Base-by-base conservation (phyloP, 2,113 vertebrate species). In the Cathartes aura region DNA sequence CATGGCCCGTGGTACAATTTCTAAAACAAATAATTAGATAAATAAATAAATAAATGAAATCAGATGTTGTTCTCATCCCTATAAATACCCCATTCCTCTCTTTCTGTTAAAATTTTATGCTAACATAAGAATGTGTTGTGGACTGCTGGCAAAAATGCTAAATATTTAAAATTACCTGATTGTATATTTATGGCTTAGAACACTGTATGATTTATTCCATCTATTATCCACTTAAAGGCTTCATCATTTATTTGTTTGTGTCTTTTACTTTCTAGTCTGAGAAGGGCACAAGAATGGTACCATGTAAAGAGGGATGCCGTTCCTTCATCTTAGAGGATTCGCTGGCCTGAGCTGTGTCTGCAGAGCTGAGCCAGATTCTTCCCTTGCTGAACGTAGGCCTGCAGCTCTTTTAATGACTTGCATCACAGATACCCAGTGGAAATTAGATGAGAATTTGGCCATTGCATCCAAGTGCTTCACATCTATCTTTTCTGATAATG, bases 181-280 rank as follows among this genome's bases (percentile, higher is more conserved):
- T 75, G 22, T 90, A 6, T 86, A 91, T 91, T 88, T 92, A 83
- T 87, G 47, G n/a, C 68, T 82, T 53, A 62, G 80, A 81, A 91
- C 43, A 38, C 43, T 36, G 40, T n/a, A 34, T 92, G 89, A 89
- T 97, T 96, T 92, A 91, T 91, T 87, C 70, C 29, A 34, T 38
- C 76, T 40, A 12, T 89, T 84, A 62, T 50, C 80, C 32, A 66
- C 60, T 82, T 74, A 91, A 78, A 90, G 38, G 20, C 26, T 76
- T 70, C 83, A 87, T 92, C 19, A 45, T 86, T 92, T 87, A 76
- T 89, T 94, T 86, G 58, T 89, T 68, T 82, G 42, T 66, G 38
- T 78, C 36, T 80, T 71, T 50, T 40, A n/a, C 38, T 63, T 75
- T 56, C 48, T 70, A 36, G 15, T 38, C 58, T 70, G 85, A 72